phyloP scores from a whole-genome alignment of 2,888 invertebrate species.

The Oscheius sp. region DNA sequence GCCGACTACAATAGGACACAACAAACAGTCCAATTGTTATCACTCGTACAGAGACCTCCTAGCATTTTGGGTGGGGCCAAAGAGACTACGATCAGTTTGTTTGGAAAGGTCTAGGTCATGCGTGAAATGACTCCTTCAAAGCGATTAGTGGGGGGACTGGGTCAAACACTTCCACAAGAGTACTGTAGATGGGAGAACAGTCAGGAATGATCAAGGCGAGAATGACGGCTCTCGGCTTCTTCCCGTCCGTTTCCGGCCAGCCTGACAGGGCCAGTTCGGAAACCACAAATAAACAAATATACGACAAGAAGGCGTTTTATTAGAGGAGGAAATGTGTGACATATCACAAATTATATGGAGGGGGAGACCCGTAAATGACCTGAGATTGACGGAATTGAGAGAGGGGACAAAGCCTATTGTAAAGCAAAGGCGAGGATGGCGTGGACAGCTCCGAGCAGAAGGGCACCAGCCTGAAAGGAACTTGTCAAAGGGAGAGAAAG shows the following conservation, averaged over 20 bases:
- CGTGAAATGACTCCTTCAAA: too few relatives aligned
- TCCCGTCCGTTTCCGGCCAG: too few relatives aligned
- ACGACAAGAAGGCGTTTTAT: constrained; percentile 28
- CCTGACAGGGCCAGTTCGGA: constrained; percentile 24
- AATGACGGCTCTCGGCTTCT: too few relatives aligned
- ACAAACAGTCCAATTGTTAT: constrained; percentile 10
- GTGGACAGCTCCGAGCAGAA: constrained; percentile 61
- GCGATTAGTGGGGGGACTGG: too few relatives aligned
- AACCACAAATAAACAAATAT: background rate
- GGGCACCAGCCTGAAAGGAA: constrained; percentile 4
- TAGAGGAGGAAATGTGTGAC: constrained; percentile 22
- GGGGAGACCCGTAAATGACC: constrained; percentile 12
- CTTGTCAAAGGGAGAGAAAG: background rate
- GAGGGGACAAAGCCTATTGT: constrained; percentile 37
- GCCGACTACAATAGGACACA: background rate
- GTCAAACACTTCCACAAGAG: too few relatives aligned
- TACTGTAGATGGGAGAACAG: background rate
- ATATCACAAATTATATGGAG: constrained; percentile 21
- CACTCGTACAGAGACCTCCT: background rate
- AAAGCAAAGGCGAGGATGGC: constrained; percentile 64
- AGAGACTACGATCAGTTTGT: too few relatives aligned
- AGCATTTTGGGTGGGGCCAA: too few relatives aligned
- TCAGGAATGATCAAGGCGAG: too few relatives aligned
- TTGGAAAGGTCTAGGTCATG: too few relatives aligned
- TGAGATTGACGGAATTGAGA: background rate